These are phyloP conservation scores for Drosophila neutralis DNA, from an alignment of 2,888 invertebrate species.

Conservation along the genomic window DNA sequence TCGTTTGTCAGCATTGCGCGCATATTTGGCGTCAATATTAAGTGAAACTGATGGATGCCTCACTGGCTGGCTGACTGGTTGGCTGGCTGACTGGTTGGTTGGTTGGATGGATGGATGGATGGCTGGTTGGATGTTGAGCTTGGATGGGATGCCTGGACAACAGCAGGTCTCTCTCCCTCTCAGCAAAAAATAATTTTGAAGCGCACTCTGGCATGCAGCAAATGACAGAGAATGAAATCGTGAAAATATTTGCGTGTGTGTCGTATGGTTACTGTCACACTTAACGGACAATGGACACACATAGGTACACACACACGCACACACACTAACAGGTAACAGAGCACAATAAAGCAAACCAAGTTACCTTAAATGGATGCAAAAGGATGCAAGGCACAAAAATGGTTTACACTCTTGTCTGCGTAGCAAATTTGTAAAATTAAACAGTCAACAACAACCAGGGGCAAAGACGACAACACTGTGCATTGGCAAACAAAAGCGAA, in stretches of 20 bases:
- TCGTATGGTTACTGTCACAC: slow-evolving; percentile 81
- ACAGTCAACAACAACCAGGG: slow-evolving; percentile 70
- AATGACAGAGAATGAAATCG: slow-evolving; percentile 84
- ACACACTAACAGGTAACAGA: slow-evolving; percentile 26
- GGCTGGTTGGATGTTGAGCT: slow-evolving; percentile 5
- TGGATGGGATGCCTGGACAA: slow-evolving; percentile 7
- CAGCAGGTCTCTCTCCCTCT: slow-evolving; percentile 36
- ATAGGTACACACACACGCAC: slow-evolving; percentile 14
- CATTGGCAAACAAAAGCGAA: slow-evolving; percentile 14
- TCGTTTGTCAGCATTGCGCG: slow-evolving; percentile 84
- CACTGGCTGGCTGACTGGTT: slow-evolving; percentile 49
- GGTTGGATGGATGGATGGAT: slow-evolving; percentile 57
- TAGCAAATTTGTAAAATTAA: slow-evolving; percentile 81
- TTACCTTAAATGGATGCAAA: slow-evolving; percentile 75
- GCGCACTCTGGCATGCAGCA: slow-evolving; percentile 84
- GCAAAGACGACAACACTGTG: slow-evolving; percentile 47
- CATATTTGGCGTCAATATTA: slow-evolving; percentile 85
- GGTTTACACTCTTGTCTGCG: slow-evolving; percentile 71
- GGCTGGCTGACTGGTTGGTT: slow-evolving; percentile 58
- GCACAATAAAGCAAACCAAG: slow-evolving; percentile 35
- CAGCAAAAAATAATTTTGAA: slow-evolving; percentile 79
- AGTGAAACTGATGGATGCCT: slow-evolving; percentile 83
- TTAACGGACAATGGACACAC: slow-evolving; percentile 59
- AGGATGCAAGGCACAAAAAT: slow-evolving; percentile 62
- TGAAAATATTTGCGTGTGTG: slow-evolving; percentile 84